These are phyloP conservation scores for Nymphicus hollandicus DNA, from an alignment of 2,113 vertebrate species.

Conservation along the genomic window DNA sequence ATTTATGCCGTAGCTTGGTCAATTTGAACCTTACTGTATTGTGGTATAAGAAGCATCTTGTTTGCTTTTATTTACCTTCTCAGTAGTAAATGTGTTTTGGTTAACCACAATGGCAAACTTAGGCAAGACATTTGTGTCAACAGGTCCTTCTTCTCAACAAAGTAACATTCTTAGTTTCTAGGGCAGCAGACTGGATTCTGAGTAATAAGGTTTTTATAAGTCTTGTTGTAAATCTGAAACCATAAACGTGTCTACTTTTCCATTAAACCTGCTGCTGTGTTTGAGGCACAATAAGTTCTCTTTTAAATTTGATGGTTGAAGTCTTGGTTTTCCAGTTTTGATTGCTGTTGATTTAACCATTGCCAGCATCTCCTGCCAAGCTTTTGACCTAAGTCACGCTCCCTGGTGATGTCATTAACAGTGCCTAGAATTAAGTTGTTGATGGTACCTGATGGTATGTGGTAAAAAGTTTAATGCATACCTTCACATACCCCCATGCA, in stretches of 20 bases:
- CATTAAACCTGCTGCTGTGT: constrained; percentile 76
- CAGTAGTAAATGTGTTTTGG: constrained; percentile 78
- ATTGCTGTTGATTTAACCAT: constrained; percentile 75
- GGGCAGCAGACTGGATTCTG: constrained; percentile 80
- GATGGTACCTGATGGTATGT: constrained; percentile 66
- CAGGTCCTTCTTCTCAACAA: constrained; percentile 76
- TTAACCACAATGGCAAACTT: constrained; percentile 80
- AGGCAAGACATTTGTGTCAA: constrained; percentile 79
- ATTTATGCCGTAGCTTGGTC: constrained; percentile 73
- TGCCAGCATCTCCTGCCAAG: constrained; percentile 71
- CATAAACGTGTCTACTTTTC: constrained; percentile 80
- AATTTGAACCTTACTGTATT: constrained; percentile 73
- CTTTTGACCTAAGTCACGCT: constrained; percentile 75
- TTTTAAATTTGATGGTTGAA: constrained; percentile 72
- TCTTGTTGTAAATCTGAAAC: constrained; percentile 78
- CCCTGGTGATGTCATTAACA: constrained; percentile 75
- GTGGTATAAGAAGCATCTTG: constrained; percentile 79
- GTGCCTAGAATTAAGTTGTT: constrained; percentile 68
- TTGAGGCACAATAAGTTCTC: constrained; percentile 74
- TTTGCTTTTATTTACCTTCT: constrained; percentile 79
- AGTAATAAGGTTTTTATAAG: constrained; percentile 83
- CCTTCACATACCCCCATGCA: constrained; percentile 21
- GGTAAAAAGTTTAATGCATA: constrained; percentile 46
- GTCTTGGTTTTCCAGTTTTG: constrained; percentile 70
- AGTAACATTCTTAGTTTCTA: constrained; percentile 82